These are phyloP conservation scores for Megalops atlanticus DNA, from an alignment of 2,113 vertebrate species.

Conservation along the genomic window DNA sequence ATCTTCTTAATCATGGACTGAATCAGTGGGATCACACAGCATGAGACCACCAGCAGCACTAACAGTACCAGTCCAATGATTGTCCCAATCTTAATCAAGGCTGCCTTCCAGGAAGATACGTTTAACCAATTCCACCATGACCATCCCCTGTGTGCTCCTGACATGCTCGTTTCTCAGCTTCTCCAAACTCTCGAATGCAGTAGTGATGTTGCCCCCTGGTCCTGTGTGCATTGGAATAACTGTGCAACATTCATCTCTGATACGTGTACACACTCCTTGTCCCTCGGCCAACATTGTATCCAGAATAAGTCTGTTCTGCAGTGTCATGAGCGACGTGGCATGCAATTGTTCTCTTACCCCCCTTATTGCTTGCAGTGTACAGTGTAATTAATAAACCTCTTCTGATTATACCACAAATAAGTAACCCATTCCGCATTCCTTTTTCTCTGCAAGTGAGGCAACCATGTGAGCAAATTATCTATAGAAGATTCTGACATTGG, in stretches of 20 bases:
- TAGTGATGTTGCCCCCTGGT: background rate
- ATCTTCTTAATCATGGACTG: too few species aligned
- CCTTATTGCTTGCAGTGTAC: background rate
- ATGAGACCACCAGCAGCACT: too few species aligned
- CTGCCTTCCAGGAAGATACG: too few species aligned
- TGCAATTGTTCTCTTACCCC: slow-evolving; percentile 2
- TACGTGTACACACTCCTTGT: background rate
- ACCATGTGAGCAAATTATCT: background rate
- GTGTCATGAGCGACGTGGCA: background rate
- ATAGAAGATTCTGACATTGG: too few species aligned
- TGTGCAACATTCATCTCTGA: slow-evolving; percentile 6
- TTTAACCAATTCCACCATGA: too few species aligned
- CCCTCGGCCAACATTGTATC: background rate
- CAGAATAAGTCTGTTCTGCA: too few species aligned
- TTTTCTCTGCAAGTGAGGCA: background rate
- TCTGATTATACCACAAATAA: slow-evolving; percentile 15
- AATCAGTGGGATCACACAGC: too few species aligned
- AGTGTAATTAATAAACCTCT: background rate
- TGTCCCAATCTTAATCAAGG: too few species aligned
- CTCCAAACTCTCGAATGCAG: background rate
- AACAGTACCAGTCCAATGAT: too few species aligned
- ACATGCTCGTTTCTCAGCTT: background rate
- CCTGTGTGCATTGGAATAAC: slow-evolving; percentile 10
- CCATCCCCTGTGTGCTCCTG: background rate
- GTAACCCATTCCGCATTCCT: background rate